Percentiles rank a stretch among this genome's conserved stretches.
phyloP scores from a whole-genome alignment of 2,888 invertebrate genomes.

The Apamea anceps region DNA sequence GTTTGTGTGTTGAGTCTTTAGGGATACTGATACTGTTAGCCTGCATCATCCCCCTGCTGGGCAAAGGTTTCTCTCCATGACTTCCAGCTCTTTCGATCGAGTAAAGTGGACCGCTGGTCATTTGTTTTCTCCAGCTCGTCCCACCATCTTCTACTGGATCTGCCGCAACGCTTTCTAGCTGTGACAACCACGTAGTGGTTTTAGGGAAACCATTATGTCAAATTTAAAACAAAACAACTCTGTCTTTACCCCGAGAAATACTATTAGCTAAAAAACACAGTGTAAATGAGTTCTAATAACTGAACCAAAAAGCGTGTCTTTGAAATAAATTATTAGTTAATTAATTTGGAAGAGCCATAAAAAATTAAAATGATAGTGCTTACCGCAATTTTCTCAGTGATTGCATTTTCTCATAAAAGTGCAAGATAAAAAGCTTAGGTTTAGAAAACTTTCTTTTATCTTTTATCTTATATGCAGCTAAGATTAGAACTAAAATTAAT shows the following conservation, averaged over 20 bases:
- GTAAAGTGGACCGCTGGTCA: neutral
- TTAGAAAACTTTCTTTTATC: neutral
- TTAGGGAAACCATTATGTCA: too few relatives aligned
- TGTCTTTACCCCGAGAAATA: neutral
- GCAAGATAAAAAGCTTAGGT: neutral
- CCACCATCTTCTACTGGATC: neutral
- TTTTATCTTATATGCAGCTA: neutral
- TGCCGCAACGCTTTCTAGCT: neutral
- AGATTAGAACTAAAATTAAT: slow-evolving; percentile 1
- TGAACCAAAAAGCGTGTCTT: neutral
- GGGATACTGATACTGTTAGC: neutral
- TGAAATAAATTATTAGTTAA: neutral
- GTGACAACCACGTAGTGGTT: neutral
- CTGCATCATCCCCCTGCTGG: neutral
- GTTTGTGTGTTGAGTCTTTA: neutral
- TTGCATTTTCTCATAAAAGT: neutral
- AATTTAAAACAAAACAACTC: neutral
- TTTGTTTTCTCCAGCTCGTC: neutral
- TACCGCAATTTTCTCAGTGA: too few relatives aligned
- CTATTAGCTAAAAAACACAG: neutral
- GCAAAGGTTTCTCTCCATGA: neutral
- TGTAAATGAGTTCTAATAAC: neutral
- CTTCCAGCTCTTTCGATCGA: too few relatives aligned
- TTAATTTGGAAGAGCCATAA: neutral
- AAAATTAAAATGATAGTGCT: neutral